Percentiles rank a stretch among this genome's conserved stretches.
These are phyloP conservation scores for Megatriorchis doriae DNA, from an alignment of 2,113 vertebrate genomes.

Conservation along the genomic window DNA sequence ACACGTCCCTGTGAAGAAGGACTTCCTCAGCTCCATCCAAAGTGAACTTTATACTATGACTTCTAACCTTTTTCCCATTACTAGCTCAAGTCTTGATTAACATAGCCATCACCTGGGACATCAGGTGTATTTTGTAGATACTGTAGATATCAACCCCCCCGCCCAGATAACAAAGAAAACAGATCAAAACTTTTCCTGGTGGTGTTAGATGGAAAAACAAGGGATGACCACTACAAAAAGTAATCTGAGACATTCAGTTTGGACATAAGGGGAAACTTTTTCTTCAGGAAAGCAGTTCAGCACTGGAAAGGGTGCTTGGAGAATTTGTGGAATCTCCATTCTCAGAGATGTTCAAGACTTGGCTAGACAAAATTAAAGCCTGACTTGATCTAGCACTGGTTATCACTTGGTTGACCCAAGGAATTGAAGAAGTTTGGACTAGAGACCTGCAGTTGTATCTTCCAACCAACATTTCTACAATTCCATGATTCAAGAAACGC, in stretches of 20 bases:
- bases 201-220: neutral
- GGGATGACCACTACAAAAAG: neutral
- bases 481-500: neutral
- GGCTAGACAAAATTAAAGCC: neutral
- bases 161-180: neutral
- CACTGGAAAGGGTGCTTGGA: neutral
- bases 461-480: neutral
- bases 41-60: neutral
- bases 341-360: neutral
- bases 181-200: neutral
- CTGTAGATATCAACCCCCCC: accelerated
- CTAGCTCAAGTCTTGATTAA: neutral
- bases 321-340: neutral
- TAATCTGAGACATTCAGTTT: neutral
- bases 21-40: neutral
- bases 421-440: neutral
- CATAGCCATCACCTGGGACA: neutral
- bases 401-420: neutral
- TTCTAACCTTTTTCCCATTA: neutral
- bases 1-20: neutral
- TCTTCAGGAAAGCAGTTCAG: neutral
- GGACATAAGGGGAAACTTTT: neutral
- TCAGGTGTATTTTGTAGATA: too few species aligned
- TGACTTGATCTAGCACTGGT: neutral
- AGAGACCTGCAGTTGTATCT: neutral